Percentiles rank a stretch among this genome's conserved stretches.
Evolutionary conservation across 53 echinoderm and acorn worm genomes (phyloP).

Genomic region (Pentamera pediparva): DNA sequence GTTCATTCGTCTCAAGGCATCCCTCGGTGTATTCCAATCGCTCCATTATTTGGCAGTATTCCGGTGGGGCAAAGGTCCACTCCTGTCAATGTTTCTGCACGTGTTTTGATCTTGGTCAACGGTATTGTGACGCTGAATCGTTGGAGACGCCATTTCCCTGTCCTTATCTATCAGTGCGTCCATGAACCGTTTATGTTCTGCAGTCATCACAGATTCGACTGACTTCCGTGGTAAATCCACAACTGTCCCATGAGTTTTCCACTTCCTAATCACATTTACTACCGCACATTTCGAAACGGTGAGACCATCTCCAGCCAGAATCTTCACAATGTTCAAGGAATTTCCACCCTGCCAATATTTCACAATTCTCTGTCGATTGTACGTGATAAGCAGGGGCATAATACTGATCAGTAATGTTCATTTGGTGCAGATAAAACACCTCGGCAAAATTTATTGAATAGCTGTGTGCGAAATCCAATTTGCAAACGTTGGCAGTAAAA

Average conservation of each 20-base stretch:
- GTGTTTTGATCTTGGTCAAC: too few relatives aligned
- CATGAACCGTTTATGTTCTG: slow-evolving; percentile 10
- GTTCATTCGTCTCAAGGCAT: background rate
- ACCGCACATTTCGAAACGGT: background rate
- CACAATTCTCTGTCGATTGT: too few relatives aligned
- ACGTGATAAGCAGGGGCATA: too few relatives aligned
- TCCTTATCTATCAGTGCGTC: slow-evolving; percentile 20
- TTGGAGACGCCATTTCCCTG: slow-evolving; percentile 1
- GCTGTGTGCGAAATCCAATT: too few relatives aligned
- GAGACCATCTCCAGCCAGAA: background rate
- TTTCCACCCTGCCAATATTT: too few relatives aligned
- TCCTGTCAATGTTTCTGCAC: slow-evolving; percentile 1
- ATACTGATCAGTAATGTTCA: too few relatives aligned
- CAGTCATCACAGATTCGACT: background rate
- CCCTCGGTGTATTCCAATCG: slow-evolving; percentile 14
- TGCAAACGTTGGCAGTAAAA: too few relatives aligned
- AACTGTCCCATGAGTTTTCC: background rate
- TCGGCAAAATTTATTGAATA: too few relatives aligned
- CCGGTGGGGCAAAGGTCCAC: background rate
- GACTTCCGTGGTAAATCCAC: background rate
- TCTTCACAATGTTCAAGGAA: background rate
- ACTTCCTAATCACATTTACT: background rate
- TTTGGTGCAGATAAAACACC: too few relatives aligned
- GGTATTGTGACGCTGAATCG: too few relatives aligned
- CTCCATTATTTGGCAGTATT: slow-evolving; percentile 8